Evolutionary conservation across 2,797 vertebrate genomes (phyloP).

Genomic region (Anguilla marmorata): DNA sequence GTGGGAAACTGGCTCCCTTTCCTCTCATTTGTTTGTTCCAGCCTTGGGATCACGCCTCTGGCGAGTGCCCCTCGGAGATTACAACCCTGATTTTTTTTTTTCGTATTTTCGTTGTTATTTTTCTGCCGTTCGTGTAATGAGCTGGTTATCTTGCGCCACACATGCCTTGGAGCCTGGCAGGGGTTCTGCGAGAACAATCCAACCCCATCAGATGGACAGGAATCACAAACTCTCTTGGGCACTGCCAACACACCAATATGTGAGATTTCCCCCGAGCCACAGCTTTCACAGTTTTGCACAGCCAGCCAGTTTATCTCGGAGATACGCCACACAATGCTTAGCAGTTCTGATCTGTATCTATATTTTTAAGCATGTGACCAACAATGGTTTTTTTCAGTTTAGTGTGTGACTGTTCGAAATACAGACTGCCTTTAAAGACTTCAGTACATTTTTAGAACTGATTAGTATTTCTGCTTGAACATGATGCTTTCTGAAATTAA

Average conservation of each 20-base stretch:
- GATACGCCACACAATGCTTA: neutral
- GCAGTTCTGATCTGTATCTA: neutral
- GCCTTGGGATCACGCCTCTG: neutral
- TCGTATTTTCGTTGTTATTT: neutral
- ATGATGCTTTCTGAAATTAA: neutral
- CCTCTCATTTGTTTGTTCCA: slow-evolving; percentile 10
- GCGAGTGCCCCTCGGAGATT: neutral
- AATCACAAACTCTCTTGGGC: neutral
- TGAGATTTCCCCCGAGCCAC: neutral
- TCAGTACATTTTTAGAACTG: neutral
- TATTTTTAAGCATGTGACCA: neutral
- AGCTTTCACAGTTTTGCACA: neutral
- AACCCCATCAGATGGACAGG: neutral
- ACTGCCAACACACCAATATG: neutral
- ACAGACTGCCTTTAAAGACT: neutral
- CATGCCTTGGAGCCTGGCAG: neutral
- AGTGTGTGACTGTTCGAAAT: neutral
- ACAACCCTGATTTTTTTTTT: slow-evolving; percentile 1
- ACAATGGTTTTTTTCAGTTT: neutral
- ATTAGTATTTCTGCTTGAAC: neutral
- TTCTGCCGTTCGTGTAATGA: slow-evolving; percentile 1
- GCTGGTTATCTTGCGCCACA: neutral
- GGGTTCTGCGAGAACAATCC: slow-evolving; percentile 9
- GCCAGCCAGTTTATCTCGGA: neutral
- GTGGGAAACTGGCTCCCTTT: slow-evolving; percentile 3